A percentile compares a stretch with the other conserved stretches of the same genome.
Evolutionary conservation across 2,888 invertebrate genomes (phyloP).

Genomic region (Anarsia innoxiella): DNA sequence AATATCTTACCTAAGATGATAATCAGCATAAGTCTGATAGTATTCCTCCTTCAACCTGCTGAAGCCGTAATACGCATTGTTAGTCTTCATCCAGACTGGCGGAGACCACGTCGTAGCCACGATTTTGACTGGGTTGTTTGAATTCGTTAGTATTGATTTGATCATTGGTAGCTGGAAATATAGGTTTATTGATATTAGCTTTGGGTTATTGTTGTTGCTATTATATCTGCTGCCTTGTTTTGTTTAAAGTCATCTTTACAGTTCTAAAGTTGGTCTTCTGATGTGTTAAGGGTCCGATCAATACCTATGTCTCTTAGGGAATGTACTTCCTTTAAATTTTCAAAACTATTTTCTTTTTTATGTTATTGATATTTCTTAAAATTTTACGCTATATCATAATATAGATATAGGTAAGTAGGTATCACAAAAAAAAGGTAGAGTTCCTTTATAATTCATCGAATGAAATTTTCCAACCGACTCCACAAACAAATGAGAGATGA

Average conservation of each 20-base stretch:
- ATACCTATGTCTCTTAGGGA: not conserved
- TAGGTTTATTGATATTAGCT: not conserved
- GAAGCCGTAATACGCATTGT: conserved; percentile 59
- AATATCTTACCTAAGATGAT: conserved; percentile 53
- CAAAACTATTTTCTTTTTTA: not conserved
- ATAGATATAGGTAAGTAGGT: too few relatives aligned
- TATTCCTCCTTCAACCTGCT: conserved; percentile 66
- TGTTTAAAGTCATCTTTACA: not conserved
- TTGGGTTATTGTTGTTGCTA: too few relatives aligned
- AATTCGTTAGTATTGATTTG: conserved; percentile 38
- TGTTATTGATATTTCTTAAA: too few relatives aligned
- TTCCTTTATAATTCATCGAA: not conserved
- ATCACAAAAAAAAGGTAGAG: too few relatives aligned
- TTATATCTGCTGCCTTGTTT: too few relatives aligned
- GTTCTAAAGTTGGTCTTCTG: not conserved
- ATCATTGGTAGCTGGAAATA: conserved; percentile 63
- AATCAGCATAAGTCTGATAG: conserved; percentile 86
- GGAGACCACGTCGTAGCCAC: conserved; percentile 77
- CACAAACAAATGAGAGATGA: not conserved
- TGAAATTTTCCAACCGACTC: not conserved
- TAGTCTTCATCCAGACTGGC: conserved; percentile 81
- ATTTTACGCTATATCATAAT: too few relatives aligned
- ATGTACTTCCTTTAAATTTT: not conserved
- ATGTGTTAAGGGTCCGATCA: not conserved
- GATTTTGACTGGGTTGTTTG: conserved; percentile 45